Evolutionary conservation across 1,140 invertebrate genomes (phyloP).

Genomic region (Drosophila triauraria): DNA sequence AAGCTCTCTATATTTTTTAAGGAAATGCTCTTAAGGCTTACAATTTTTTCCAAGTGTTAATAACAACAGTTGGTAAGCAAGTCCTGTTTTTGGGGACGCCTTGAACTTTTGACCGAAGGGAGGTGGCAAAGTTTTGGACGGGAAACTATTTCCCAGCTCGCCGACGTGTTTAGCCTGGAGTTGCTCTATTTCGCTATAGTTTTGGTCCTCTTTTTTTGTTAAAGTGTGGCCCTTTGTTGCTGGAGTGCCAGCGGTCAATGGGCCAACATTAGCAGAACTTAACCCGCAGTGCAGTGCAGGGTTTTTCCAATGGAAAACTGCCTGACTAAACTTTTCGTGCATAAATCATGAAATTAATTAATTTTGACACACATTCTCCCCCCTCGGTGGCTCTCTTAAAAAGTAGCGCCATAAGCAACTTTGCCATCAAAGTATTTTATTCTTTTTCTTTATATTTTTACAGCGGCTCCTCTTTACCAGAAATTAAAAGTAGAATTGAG

Average conservation of each 20-base stretch:
- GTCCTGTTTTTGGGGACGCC: slow-evolving; percentile 42
- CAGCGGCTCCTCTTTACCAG: slow-evolving; percentile 31
- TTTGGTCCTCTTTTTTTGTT: not conserved
- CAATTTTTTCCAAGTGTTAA: not conserved
- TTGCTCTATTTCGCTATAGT: slow-evolving; percentile 20
- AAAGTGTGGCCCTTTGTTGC: slow-evolving; percentile 11
- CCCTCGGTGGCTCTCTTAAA: slow-evolving; percentile 28
- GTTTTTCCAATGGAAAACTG: slow-evolving; percentile 29
- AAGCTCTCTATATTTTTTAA: no score
- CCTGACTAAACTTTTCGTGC: slow-evolving; percentile 68
- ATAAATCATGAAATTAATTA: slow-evolving; percentile 85
- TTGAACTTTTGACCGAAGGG: slow-evolving; percentile 56
- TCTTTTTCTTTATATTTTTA: slow-evolving; percentile 14
- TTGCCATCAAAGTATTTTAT: slow-evolving; percentile 50
- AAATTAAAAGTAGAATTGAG: slow-evolving; percentile 80
- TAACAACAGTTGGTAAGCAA: slow-evolving; percentile 42
- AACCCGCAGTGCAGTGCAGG: slow-evolving; percentile 25
- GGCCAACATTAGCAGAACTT: slow-evolving; percentile 45
- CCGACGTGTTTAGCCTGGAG: slow-evolving; percentile 49
- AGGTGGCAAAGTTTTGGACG: slow-evolving; percentile 40
- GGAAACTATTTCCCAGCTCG: slow-evolving; percentile 50
- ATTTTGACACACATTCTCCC: slow-evolving; percentile 83
- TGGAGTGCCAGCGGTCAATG: slow-evolving; percentile 45
- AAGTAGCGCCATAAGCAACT: slow-evolving; percentile 75
- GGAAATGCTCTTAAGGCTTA: not conserved